A percentile compares a stretch with the other conserved stretches of the same genome.
Conservation (phyloP, 2,888 invertebrate species). For the Glomeris marginata region DNA sequence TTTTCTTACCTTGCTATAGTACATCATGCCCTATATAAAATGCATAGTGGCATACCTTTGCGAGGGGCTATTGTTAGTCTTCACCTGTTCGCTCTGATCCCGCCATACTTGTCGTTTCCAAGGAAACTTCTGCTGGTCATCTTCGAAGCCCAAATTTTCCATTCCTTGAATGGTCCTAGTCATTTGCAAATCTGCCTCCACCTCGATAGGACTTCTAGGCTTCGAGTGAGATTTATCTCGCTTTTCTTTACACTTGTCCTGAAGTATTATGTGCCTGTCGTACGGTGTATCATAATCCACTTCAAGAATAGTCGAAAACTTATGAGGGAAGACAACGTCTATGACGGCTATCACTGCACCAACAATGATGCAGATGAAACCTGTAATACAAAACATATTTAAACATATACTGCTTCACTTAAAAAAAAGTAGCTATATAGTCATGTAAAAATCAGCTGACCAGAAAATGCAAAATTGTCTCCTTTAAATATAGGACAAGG, state of each 20-base stretch:
- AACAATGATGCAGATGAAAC: slow-evolving; percentile 56
- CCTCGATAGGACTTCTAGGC: slow-evolving; percentile 1
- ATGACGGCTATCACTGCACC: slow-evolving; percentile 67
- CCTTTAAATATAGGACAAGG: no score
- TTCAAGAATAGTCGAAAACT: slow-evolving; percentile 78
- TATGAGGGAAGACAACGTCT: slow-evolving; percentile 74
- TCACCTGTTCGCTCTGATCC: not conserved
- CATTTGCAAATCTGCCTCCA: no score
- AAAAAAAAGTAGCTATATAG: no score
- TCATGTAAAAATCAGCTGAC: no score
- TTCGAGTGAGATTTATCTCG: not conserved
- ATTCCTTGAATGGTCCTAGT: not conserved
- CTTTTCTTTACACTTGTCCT: slow-evolving; percentile 41
- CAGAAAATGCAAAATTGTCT: no score
- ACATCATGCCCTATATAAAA: no score
- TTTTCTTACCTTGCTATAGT: no score
- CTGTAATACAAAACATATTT: slow-evolving; percentile 38
- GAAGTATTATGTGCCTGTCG: slow-evolving; percentile 78
- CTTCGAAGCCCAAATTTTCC: slow-evolving; percentile 54
- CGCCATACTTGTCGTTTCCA: slow-evolving; percentile 37
- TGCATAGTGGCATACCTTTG: not conserved
- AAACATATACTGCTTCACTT: no score
- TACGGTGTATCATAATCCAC: slow-evolving; percentile 90
- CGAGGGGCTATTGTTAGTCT: not conserved
- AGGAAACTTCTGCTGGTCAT: slow-evolving; percentile 51